phyloP scores from a whole-genome alignment of 2,113 vertebrate species.

The Himantopus leucocephalus region DNA sequence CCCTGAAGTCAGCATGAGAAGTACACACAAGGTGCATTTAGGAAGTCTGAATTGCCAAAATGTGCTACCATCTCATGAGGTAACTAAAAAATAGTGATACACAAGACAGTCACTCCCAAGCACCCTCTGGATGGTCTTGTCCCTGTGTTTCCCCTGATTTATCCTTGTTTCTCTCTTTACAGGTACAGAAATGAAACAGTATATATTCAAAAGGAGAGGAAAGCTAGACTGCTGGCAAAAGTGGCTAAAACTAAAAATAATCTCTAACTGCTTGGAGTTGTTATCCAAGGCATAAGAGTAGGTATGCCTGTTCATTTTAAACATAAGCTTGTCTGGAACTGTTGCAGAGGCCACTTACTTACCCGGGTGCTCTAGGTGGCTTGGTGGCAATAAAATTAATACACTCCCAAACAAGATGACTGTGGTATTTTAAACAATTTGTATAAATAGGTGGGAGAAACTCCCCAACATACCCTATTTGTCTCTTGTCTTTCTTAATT shows the following conservation, averaged over 20 bases:
- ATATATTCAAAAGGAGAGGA: background rate
- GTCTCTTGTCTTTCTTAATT: background rate
- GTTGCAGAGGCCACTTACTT: background rate
- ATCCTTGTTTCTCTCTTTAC: background rate
- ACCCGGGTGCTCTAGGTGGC: background rate
- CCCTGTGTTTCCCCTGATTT: background rate
- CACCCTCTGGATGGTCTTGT: background rate
- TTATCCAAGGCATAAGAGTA: background rate
- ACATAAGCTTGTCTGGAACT: background rate
- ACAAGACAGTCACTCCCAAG: background rate
- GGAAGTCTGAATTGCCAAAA: background rate
- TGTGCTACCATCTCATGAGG: background rate
- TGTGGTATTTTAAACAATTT: background rate
- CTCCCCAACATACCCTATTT: background rate
- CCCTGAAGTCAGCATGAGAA: background rate
- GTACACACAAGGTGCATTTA: background rate
- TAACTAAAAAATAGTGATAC: background rate
- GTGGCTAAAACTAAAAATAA: background rate
- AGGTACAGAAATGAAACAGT: accelerated
- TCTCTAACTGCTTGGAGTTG: background rate
- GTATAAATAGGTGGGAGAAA: background rate
- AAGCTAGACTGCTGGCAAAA: background rate
- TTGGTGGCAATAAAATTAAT: background rate
- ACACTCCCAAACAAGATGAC: background rate
- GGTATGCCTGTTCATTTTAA: background rate